These are phyloP conservation scores for Branchinecta lynchi DNA, from an alignment of 1,140 invertebrate species.

Conservation along the genomic window DNA sequence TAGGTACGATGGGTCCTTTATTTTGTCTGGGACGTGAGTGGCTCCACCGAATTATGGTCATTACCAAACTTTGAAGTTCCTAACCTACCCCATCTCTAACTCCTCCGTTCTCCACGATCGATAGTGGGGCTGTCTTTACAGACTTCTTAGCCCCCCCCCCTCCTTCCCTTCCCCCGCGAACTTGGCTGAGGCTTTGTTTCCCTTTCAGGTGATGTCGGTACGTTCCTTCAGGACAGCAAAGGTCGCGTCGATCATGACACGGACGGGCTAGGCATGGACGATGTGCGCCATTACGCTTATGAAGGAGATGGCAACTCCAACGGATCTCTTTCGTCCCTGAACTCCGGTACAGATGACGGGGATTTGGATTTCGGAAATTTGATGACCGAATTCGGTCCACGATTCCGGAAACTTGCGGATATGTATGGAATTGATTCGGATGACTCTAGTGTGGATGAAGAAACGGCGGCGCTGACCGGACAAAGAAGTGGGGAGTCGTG, in stretches of 20 bases:
- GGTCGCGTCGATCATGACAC: constrained; percentile 76
- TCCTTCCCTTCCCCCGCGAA: no score
- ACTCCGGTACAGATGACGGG: constrained; percentile 78
- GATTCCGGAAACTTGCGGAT: constrained; percentile 88
- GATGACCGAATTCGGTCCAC: constrained; percentile 75
- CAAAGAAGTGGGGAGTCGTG: constrained; percentile 18
- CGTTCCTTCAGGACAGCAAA: constrained; percentile 77
- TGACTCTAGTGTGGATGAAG: constrained; percentile 49
- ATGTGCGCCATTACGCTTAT: constrained; percentile 87
- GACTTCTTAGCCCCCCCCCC: no score
- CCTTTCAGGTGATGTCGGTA: constrained; percentile 50
- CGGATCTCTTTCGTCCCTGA: constrained; percentile 79
- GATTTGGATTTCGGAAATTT: constrained; percentile 94
- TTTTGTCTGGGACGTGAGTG: no score
- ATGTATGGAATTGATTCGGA: constrained; percentile 88
- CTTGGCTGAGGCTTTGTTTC: no score
- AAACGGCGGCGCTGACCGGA: constrained; percentile 23
- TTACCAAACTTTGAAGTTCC: no score
- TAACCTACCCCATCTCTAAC: no score
- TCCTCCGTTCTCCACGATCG: no score
- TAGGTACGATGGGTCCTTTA: no score
- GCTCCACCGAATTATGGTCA: no score
- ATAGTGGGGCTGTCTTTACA: no score
- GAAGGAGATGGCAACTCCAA: constrained; percentile 87
- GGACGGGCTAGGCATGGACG: constrained; percentile 77